Conservation (phyloP, 2,797 vertebrate genomes). For the Myiotriccus ornatus region DNA sequence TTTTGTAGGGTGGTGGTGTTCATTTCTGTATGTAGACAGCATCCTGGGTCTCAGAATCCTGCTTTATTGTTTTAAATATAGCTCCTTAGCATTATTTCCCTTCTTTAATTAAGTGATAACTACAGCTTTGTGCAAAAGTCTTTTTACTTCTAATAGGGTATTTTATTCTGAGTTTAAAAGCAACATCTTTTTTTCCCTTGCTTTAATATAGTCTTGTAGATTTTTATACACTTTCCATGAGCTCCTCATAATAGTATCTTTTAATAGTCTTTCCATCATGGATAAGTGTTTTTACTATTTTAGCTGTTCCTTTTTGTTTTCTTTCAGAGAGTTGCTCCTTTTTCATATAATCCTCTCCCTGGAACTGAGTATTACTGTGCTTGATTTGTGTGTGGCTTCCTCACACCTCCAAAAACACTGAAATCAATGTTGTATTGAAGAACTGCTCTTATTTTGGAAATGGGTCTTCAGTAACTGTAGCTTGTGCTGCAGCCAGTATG, state of each 20-base stretch:
- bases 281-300: not conserved
- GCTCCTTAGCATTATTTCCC: not conserved
- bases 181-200: not conserved
- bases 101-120: not conserved
- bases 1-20: not conserved
- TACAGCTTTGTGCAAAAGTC: not conserved
- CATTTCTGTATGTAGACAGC: not conserved
- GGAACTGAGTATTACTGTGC: not conserved
- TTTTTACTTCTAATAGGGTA: not conserved
- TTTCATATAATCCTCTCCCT: not conserved
- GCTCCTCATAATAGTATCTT: not conserved
- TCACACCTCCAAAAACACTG: not conserved
- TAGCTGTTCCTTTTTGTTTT: not conserved
- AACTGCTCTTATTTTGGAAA: not conserved
- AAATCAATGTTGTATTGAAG: slow-evolving; percentile 4
- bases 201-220: not conserved
- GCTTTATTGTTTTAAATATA: slow-evolving; percentile 12
- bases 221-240: not conserved
- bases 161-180: slow-evolving; percentile 11
- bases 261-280: not conserved
- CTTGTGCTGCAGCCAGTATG: not conserved
- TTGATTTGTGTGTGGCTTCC: not conserved
- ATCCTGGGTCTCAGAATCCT: not conserved
- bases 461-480: not conserved
- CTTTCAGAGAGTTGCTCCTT: not conserved